Evolutionary conservation across 2,888 invertebrate species (phyloP).

Genomic region (Hirudinaria manillensis): DNA sequence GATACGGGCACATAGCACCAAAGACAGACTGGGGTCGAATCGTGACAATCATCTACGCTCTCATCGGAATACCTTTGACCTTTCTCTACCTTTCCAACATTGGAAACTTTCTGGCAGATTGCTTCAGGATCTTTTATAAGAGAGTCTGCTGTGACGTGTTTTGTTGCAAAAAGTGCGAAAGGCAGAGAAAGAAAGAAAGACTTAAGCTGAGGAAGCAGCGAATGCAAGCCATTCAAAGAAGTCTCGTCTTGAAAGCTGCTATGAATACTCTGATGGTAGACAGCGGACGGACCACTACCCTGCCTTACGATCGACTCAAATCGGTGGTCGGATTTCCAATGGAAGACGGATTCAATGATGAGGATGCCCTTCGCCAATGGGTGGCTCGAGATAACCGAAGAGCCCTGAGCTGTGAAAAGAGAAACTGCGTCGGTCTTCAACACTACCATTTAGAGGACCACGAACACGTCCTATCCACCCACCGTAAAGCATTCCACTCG

Average conservation of each 20-base stretch:
- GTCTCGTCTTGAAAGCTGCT: constrained; percentile 19
- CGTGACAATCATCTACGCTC: constrained; percentile 43
- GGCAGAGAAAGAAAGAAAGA: constrained; percentile 38
- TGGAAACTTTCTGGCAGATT: constrained; percentile 44
- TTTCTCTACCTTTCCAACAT: constrained; percentile 44
- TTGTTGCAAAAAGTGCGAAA: constrained; percentile 41
- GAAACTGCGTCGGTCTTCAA: not conserved
- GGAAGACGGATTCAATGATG: not conserved
- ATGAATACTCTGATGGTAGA: not conserved
- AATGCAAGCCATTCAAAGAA: constrained; percentile 31
- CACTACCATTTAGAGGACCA: not conserved
- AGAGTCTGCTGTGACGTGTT: constrained; percentile 42
- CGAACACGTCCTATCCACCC: not conserved
- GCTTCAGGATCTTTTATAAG: constrained; percentile 43
- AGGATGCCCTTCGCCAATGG: not conserved
- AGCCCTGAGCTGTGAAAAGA: constrained; percentile 2
- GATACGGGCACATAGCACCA: constrained; percentile 44
- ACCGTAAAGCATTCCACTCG: not conserved
- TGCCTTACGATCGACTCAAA: not conserved
- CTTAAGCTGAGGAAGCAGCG: constrained; percentile 30
- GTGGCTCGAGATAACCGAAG: not conserved
- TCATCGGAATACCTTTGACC: constrained; percentile 43
- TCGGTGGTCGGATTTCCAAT: not conserved
- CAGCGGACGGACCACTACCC: not conserved
- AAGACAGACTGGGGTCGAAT: constrained; percentile 42